phyloP scores from a whole-genome alignment of 64 coral and sea anemone species.

The Stichodactyla helianthus region DNA sequence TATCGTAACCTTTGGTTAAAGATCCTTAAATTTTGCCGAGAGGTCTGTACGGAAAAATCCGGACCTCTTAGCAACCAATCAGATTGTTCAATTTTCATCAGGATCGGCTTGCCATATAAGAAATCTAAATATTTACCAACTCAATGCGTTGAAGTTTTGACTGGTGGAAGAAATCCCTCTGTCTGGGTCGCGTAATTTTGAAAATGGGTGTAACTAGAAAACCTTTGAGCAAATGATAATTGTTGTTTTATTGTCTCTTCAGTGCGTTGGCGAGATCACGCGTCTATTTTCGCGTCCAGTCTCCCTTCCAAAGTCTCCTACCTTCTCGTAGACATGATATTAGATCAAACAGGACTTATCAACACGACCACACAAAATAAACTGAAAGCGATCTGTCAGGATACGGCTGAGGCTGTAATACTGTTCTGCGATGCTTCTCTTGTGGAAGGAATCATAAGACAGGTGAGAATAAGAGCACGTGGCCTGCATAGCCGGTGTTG shows the following conservation, averaged over 20 bases:
- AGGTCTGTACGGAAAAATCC: too few relatives aligned
- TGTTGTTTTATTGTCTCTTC: not conserved
- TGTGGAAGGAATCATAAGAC: not conserved
- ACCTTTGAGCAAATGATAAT: not conserved
- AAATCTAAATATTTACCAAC: too few relatives aligned
- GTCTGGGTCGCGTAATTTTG: too few relatives aligned
- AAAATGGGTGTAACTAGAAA: too few relatives aligned
- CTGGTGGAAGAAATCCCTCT: too few relatives aligned
- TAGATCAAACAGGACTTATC: not conserved
- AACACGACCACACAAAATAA: not conserved
- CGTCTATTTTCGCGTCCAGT: not conserved
- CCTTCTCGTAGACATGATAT: not conserved
- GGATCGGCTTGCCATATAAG: too few relatives aligned
- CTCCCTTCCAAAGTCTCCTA: not conserved
- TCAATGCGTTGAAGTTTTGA: too few relatives aligned
- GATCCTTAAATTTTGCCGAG: too few relatives aligned
- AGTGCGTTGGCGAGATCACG: slow-evolving; percentile 15
- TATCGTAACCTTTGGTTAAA: too few relatives aligned
- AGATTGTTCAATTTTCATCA: too few relatives aligned
- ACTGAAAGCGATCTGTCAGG: not conserved
- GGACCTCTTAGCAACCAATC: too few relatives aligned
- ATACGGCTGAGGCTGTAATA: not conserved
- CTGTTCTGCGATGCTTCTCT: not conserved
- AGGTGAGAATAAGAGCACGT: not conserved
- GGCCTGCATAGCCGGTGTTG: too few relatives aligned